Percentiles rank a stretch among this genome's conserved stretches.
These are phyloP conservation scores for Pantelozetes paolii DNA, from an alignment of 2,888 invertebrate genomes.

Conservation along the genomic window DNA sequence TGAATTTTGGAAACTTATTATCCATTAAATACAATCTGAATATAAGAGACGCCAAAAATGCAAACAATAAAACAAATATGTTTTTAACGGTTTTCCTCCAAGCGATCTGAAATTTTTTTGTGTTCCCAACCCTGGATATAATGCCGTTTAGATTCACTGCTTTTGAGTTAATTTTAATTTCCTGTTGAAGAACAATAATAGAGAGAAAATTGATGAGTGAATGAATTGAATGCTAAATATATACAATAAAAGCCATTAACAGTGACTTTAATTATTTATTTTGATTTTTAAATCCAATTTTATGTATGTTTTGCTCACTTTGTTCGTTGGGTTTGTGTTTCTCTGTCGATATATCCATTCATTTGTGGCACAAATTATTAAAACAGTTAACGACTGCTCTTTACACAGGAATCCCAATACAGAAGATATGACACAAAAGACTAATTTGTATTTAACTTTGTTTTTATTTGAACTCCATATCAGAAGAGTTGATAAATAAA, in stretches of 20 bases:
- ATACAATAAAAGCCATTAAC: background rate
- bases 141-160: conserved; percentile 16
- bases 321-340: conserved; percentile 4
- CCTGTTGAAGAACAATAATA: background rate
- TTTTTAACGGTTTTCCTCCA: conserved; percentile 34
- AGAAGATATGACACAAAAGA: conserved; percentile 48
- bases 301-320: conserved; percentile 7
- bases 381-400: conserved; percentile 54
- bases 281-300: too few relatives aligned
- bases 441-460: conserved; percentile 31
- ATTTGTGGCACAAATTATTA: conserved; percentile 44
- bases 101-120: conserved; percentile 22
- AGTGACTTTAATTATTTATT: too few relatives aligned
- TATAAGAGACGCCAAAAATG: conserved; percentile 33
- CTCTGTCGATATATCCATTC: background rate
- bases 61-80: conserved; percentile 36
- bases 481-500: conserved; percentile 52
- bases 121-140: conserved; percentile 27
- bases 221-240: conserved; percentile 9
- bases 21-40: conserved; percentile 53
- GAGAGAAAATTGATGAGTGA: background rate
- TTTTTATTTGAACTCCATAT: conserved; percentile 38
- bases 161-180: conserved; percentile 20
- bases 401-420: conserved; percentile 54
- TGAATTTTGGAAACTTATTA: conserved; percentile 54